Conservation (phyloP, 2,113 vertebrate genomes). For the Amblyopsis rosae region DNA sequence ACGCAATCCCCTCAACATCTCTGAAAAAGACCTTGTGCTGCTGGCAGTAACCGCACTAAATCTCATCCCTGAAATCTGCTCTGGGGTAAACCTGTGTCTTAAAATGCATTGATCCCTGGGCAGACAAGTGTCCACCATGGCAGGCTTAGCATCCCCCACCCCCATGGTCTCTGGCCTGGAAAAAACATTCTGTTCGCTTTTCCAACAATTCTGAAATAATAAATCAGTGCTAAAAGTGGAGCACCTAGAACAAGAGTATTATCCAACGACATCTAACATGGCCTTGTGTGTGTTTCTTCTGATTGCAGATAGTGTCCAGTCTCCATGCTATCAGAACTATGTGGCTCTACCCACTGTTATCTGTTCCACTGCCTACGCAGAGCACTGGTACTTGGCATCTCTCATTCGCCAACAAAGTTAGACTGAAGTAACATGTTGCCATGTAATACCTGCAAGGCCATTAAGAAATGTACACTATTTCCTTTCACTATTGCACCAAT, state of each 20-base stretch:
- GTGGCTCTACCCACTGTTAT: conserved; percentile 43
- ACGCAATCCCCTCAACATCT: conserved; percentile 1
- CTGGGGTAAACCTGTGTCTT: neutral
- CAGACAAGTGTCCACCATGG: too few relatives aligned
- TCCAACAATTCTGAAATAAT: too few relatives aligned
- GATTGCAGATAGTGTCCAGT: neutral
- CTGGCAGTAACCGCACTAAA: neutral
- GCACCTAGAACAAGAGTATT: neutral
- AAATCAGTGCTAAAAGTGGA: too few relatives aligned
- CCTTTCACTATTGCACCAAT: too few relatives aligned
- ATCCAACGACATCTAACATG: neutral
- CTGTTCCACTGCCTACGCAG: conserved; percentile 32
- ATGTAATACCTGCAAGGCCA: too few relatives aligned
- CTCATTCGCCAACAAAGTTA: too few relatives aligned
- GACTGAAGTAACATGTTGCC: too few relatives aligned
- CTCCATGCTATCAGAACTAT: conserved; percentile 24
- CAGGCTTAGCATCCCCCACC: too few relatives aligned
- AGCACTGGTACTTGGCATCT: conserved; percentile 42
- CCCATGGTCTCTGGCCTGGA: too few relatives aligned
- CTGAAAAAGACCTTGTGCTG: conserved; percentile 21
- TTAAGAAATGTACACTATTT: too few relatives aligned
- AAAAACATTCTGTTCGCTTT: too few relatives aligned
- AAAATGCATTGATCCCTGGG: too few relatives aligned
- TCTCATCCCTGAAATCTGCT: neutral
- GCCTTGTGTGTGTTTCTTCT: neutral